Base-by-base conservation (phyloP, 2,797 vertebrate species). In the Urophycis tenuis region DNA sequence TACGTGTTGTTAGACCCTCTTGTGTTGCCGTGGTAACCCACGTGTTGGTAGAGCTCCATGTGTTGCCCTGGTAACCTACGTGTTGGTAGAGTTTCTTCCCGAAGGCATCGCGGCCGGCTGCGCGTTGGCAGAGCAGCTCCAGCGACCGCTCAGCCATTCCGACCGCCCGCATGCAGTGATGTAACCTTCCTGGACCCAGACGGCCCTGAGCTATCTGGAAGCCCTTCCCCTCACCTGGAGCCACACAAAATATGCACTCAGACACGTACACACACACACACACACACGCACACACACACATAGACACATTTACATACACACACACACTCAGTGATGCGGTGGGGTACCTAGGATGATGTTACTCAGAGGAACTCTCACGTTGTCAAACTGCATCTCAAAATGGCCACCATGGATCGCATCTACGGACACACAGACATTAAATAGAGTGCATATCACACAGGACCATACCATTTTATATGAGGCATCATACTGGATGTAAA, bases 151-250 rank as follows among this genome's bases (percentile, higher is more conserved):
- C 97, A 0, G 96, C 95, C 0, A 92, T 15, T 0, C 97, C 97
- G 0, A 98, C 90, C 0, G 92, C 90, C 74, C 96, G 92, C 97
- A 99, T 98, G 49, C 97, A 97, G 92, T 98, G 97, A 81, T 99
- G 96, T 80, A 99, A 94, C 25, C 95, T 88, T 74, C 96, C 97
- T 0, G 96, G 96, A 0, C 96, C 97, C 0, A 99, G 94, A 0
- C 95, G 94, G 7, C 95, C 94, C 84, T 98, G 96, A 3, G 96
- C 94, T 0, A 98, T 97, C 85, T 98, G 95, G 85, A 98, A 98
- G 0, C 97, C 97, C 70, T 94, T 87, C 32, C 96, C 96, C 80
- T 98, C 96, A 67, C 96, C 97, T 98, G 83, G 0, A 39, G 67
- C 73, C 19, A 74, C 25, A 81, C 31, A 41, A 22, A 73, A 78